A percentile compares a stretch with the other conserved stretches of the same genome.
phyloP scores from a whole-genome alignment of 2,797 vertebrate genomes.

The Clamator glandarius region DNA sequence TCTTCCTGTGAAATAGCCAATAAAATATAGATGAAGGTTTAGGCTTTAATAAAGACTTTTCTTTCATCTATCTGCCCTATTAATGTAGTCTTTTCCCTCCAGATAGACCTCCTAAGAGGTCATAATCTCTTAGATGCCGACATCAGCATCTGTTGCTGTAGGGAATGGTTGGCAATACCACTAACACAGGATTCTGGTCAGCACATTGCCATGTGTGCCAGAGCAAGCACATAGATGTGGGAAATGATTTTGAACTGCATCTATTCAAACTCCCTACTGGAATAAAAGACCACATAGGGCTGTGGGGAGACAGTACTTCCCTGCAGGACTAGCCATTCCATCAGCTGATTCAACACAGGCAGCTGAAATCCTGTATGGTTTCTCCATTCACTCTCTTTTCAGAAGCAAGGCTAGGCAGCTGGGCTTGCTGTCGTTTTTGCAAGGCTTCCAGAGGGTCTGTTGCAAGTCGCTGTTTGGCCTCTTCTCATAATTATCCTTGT shows the following conservation, averaged over 20 bases:
- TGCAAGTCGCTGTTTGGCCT: neutral
- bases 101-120: slow-evolving; percentile 26
- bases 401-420: neutral
- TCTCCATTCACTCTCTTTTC: neutral
- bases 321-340: neutral
- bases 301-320: neutral
- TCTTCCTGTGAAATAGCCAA: neutral
- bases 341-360: neutral
- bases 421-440: neutral
- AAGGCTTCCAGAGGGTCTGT: neutral
- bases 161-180: slow-evolving; percentile 3
- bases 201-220: neutral
- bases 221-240: neutral
- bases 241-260: neutral
- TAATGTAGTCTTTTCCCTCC: neutral
- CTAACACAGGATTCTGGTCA: slow-evolving; percentile 53
- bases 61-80: neutral
- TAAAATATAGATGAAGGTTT: neutral
- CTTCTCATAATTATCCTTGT: neutral
- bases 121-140: slow-evolving; percentile 31
- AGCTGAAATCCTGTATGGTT: neutral
- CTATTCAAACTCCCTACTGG: neutral
- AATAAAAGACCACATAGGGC: neutral
- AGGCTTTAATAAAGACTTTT: neutral
- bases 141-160: slow-evolving; percentile 40